Evolutionary conservation across 64 coral and sea anemone species (phyloP), one percentile per base, ranked within the genome.

Genomic region (Catalaphyllia jardinei): DNA sequence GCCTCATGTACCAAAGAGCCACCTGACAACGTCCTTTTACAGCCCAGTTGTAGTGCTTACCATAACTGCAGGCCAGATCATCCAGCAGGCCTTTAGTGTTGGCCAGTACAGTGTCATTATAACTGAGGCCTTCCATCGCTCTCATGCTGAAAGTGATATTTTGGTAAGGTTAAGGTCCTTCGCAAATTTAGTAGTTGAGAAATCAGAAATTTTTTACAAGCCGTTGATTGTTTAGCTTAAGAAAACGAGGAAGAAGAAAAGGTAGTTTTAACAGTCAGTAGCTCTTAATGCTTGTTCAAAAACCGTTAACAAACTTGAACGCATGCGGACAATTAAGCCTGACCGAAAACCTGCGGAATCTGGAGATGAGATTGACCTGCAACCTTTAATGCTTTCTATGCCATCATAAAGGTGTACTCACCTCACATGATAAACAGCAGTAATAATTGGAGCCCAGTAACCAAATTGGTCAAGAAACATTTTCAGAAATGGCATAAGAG

Each of bases 71-170:
- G 87, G 80, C 92, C 92, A 94, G 10, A 94, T 62, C 73, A 94
- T 90, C 92, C 87, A 94, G 30, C 83, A 77, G 17, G 92, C 92
- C 84, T 94, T 86, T 25, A 94, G 61, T 6, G 92, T 86, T 54
- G 87, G 92, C 92, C 88, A 90, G 38, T 72, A 86, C 42, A 15
- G 79, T 87, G 17, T 90, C 65, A 10, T 85, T n/a, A 73, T 84
- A 77, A 71, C 28, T 76, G 15, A 94, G 77, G 15, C 92, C 92
- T 62, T 94, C 92, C 92, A 94, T 94, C 60, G 78, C 79, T 60
- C 92, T 88, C 55, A 94, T 94, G 17, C 92, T 94, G 87, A 62
- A 62, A 71, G 14, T 63, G 1, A 75, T 31, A 5, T 20, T 46
- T 27, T 14, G 54, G 75, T 72, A 29, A 57, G 29, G 74, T 10